Conservation (phyloP, 2,888 invertebrate species). For the Dryomyza anilis region DNA sequence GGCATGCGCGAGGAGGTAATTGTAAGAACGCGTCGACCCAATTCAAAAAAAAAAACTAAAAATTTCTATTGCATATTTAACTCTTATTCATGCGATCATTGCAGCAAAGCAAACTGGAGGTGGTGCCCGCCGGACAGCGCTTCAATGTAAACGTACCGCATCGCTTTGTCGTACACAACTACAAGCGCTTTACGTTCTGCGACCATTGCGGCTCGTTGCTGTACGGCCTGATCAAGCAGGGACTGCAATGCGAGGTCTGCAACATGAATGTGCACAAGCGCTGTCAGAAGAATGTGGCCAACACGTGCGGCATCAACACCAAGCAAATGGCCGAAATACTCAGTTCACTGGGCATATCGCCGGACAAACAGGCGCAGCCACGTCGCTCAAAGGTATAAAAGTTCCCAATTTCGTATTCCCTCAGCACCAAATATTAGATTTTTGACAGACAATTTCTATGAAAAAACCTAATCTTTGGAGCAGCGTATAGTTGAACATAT, state of each 20-base stretch:
- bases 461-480: too few species aligned
- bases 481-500: too few species aligned
- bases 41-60: not conserved
- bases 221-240: conserved; percentile 95
- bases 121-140: conserved; percentile 72
- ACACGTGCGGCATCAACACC: conserved; percentile 98
- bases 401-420: not conserved
- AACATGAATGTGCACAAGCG: conserved; percentile 98
- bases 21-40: not conserved
- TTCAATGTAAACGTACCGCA: conserved; percentile 99
- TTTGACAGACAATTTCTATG: too few species aligned
- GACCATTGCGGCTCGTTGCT: conserved; percentile 98
- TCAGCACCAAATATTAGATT: not conserved
- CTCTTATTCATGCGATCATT: conserved; percentile 15
- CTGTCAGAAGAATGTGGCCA: conserved; percentile 98
- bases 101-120: conserved; percentile 65
- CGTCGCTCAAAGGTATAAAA: conserved; percentile 67
- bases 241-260: conserved; percentile 95
- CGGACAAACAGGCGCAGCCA: conserved; percentile 77
- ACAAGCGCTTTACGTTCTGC: conserved; percentile 98
- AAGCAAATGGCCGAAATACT: conserved; percentile 95
- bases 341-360: conserved; percentile 88
- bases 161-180: conserved; percentile 93
- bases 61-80: too few species aligned
- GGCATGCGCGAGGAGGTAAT: conserved; percentile 89